phyloP scores from a whole-genome alignment of 1,140 invertebrate species.

The Arctopsyche grandis region DNA sequence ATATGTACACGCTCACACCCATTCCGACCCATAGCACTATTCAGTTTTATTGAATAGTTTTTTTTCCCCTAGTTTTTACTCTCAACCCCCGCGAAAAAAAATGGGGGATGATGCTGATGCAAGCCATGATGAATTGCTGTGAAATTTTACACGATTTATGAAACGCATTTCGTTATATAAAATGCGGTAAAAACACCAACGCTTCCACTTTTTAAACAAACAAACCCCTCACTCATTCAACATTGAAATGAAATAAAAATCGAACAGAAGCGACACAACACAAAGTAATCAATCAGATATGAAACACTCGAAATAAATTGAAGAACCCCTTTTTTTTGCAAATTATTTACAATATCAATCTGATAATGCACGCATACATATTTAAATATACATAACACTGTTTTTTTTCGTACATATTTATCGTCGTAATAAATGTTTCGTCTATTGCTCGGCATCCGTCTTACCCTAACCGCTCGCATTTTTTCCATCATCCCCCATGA shows the following conservation, averaged over 20 bases:
- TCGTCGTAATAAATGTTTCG: slow-evolving; percentile 14
- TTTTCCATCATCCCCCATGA: slow-evolving; percentile 24
- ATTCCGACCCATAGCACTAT: slow-evolving; percentile 27
- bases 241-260: too few species aligned
- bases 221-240: background rate
- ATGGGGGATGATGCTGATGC: slow-evolving; percentile 26
- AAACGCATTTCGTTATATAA: background rate
- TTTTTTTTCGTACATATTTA: background rate
- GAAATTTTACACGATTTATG: slow-evolving; percentile 41
- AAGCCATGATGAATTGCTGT: slow-evolving; percentile 43
- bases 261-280: too few species aligned
- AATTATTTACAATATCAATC: too few species aligned
- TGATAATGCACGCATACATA: too few species aligned
- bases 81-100: slow-evolving; percentile 23
- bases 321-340: too few species aligned
- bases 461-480: slow-evolving; percentile 27
- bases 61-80: background rate
- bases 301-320: too few species aligned
- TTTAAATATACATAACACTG: too few species aligned
- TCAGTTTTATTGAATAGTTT: slow-evolving; percentile 30
- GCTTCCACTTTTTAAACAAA: background rate
- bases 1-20: slow-evolving; percentile 20
- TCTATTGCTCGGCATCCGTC: slow-evolving; percentile 1
- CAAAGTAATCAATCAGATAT: too few species aligned
- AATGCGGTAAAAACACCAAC: background rate